phyloP scores from a whole-genome alignment of 2,888 invertebrate genomes.

The Drosophila pseudotakahashii region DNA sequence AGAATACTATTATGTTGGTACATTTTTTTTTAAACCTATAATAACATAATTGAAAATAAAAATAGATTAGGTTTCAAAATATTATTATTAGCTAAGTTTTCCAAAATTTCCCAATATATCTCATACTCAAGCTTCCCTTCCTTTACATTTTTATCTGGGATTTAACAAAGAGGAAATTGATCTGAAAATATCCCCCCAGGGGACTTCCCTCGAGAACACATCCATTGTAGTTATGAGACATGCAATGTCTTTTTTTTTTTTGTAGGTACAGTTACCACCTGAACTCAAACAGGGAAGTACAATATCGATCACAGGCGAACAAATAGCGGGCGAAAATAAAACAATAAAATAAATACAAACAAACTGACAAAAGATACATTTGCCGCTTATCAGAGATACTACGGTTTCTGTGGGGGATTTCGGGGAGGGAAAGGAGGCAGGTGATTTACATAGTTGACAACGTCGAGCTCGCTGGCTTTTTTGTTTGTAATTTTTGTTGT shows the following conservation, averaged over 20 bases:
- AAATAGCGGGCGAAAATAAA: conserved; percentile 14
- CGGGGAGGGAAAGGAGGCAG: background rate
- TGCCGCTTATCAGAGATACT: conserved; percentile 35
- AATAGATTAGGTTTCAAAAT: too few relatives aligned
- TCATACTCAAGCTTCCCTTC: too few relatives aligned
- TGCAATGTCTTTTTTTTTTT: background rate
- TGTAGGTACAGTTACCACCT: conserved; percentile 14
- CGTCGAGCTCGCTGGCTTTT: conserved; percentile 29
- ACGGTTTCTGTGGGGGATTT: background rate
- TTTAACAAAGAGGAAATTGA: background rate
- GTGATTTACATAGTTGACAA: conserved; percentile 38
- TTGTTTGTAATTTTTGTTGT: conserved; percentile 20
- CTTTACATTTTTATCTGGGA: background rate
- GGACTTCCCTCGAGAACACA: conserved; percentile 13
- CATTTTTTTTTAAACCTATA: too few relatives aligned
- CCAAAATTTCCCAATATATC: too few relatives aligned
- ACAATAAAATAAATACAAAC: conserved; percentile 34
- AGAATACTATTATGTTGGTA: too few relatives aligned
- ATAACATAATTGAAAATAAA: too few relatives aligned
- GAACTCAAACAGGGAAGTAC: conserved; percentile 33
- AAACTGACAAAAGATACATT: conserved; percentile 36
- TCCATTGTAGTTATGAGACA: conserved; percentile 14
- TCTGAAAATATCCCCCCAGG: conserved; percentile 14
- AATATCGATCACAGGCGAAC: conserved; percentile 23
- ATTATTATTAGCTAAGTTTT: too few relatives aligned